These are phyloP conservation scores for Drosophila mimetica DNA, from an alignment of 2,888 invertebrate genomes.

Conservation along the genomic window DNA sequence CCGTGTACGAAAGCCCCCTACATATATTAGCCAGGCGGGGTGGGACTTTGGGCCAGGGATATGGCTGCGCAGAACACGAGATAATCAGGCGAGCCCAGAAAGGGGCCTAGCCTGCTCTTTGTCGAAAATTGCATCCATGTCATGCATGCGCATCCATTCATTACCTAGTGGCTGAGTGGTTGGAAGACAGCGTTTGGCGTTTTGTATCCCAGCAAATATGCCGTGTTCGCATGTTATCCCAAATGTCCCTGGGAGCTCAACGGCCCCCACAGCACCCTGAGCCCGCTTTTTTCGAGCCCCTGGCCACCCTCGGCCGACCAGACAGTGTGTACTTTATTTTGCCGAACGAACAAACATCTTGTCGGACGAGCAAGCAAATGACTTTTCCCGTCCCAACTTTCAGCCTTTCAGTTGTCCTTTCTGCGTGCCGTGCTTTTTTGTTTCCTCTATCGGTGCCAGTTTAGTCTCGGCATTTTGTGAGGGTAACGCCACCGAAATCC, in stretches of 20 bases:
- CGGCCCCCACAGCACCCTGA: slow-evolving; percentile 48
- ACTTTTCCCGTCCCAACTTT: slow-evolving; percentile 82
- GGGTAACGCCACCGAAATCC: slow-evolving; percentile 20
- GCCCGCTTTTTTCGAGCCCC: slow-evolving; percentile 3
- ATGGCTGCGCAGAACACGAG: slow-evolving; percentile 74
- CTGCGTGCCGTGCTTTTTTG: slow-evolving; percentile 30
- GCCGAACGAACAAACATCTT: slow-evolving; percentile 83
- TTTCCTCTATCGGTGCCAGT: slow-evolving; percentile 14
- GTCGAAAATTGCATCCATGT: slow-evolving; percentile 78
- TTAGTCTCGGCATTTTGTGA: slow-evolving; percentile 14
- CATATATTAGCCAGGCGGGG: slow-evolving; percentile 12
- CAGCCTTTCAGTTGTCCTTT: slow-evolving; percentile 63
- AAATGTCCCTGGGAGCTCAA: slow-evolving; percentile 73
- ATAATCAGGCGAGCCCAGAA: slow-evolving; percentile 72
- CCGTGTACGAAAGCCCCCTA: slow-evolving; percentile 14
- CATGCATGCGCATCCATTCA: slow-evolving; percentile 77
- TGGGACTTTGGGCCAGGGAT: slow-evolving; percentile 21
- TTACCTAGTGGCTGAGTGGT: slow-evolving; percentile 68
- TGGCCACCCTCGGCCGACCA: slow-evolving; percentile 16
- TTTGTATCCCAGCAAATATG: slow-evolving; percentile 78
- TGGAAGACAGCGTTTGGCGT: slow-evolving; percentile 77
- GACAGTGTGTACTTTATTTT: slow-evolving; percentile 80
- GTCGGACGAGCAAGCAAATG: slow-evolving; percentile 83
- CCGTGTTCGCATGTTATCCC: slow-evolving; percentile 80
- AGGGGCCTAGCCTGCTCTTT: slow-evolving; percentile 38